Conservation (phyloP, 2,888 invertebrate species). For the Drosophila histrio region DNA sequence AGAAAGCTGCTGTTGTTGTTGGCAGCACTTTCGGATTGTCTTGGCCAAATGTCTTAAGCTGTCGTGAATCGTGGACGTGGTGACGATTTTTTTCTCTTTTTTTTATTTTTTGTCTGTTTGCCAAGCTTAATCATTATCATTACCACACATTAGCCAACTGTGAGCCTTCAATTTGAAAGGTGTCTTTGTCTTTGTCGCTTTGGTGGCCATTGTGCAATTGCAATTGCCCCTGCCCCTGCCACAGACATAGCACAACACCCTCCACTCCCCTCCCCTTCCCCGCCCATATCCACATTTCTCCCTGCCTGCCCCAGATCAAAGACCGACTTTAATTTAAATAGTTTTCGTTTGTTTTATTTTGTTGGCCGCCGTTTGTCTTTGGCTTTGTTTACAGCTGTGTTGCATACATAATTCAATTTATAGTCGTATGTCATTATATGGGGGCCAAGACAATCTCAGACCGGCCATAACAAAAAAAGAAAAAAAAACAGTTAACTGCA, state of each 20-base stretch:
- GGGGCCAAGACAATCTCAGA: conserved; percentile 17
- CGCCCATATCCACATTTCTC: too few relatives aligned
- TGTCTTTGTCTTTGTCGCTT: conserved; percentile 56
- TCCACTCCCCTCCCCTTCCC: conserved; percentile 12
- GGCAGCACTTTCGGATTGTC: conserved; percentile 2
- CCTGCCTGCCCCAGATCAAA: conserved; percentile 51
- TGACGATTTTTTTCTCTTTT: conserved; percentile 1
- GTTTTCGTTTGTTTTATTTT: conserved; percentile 54
- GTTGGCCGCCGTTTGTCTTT: conserved; percentile 26
- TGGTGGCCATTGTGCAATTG: conserved; percentile 48
- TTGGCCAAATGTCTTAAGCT: conserved; percentile 8
- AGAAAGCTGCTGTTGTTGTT: conserved; percentile 24
- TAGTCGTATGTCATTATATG: conserved; percentile 34
- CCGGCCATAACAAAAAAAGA: conserved; percentile 20
- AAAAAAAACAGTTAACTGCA: conserved; percentile 42
- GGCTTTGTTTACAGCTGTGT: conserved; percentile 41
- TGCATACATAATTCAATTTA: conserved; percentile 68
- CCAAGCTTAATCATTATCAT: conserved; percentile 72
- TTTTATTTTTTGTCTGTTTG: conserved; percentile 49
- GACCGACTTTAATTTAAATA: conserved; percentile 65
- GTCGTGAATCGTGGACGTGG: not conserved
- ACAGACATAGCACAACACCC: conserved; percentile 15
- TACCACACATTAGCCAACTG: conserved; percentile 63
- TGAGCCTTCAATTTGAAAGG: conserved; percentile 73
- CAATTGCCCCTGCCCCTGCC: conserved; percentile 34